Evolutionary conservation across 1,140 invertebrate genomes (phyloP).

Genomic region (Scaptomyza montana): DNA sequence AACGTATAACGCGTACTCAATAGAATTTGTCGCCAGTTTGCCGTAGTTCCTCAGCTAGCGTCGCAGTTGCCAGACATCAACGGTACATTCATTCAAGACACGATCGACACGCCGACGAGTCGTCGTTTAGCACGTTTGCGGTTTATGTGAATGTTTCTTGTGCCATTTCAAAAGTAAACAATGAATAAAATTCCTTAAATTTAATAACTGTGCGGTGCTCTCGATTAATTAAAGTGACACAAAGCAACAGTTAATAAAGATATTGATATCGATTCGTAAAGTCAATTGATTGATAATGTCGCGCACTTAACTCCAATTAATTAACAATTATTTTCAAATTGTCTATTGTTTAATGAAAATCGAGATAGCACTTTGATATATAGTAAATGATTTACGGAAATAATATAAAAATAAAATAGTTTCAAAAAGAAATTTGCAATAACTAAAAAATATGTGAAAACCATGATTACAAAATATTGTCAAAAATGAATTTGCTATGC

Average conservation of each 20-base stretch:
- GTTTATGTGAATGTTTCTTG: slow-evolving; percentile 12
- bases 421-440: no score
- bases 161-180: slow-evolving; percentile 36
- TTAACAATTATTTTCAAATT: slow-evolving; percentile 55
- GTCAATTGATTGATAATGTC: slow-evolving; percentile 61
- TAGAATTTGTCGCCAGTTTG: slow-evolving; percentile 46
- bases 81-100: slow-evolving; percentile 60
- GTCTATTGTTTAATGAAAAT: background rate
- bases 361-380: no score
- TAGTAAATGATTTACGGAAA: slow-evolving; percentile 5
- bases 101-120: slow-evolving; percentile 33
- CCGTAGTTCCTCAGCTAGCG: slow-evolving; percentile 26
- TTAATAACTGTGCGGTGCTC: slow-evolving; percentile 45
- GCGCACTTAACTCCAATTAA: slow-evolving; percentile 35
- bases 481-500: background rate
- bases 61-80: slow-evolving; percentile 47
- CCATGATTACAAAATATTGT: background rate
- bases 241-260: slow-evolving; percentile 6
- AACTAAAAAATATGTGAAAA: background rate
- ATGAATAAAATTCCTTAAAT: slow-evolving; percentile 72
- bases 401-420: no score
- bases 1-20: slow-evolving; percentile 30
- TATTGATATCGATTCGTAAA: slow-evolving; percentile 16
- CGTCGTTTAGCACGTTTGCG: slow-evolving; percentile 27
- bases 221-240: slow-evolving; percentile 11